These are phyloP conservation scores for Cataglyphis cursor DNA, from an alignment of 2,888 invertebrate species.

Conservation along the genomic window DNA sequence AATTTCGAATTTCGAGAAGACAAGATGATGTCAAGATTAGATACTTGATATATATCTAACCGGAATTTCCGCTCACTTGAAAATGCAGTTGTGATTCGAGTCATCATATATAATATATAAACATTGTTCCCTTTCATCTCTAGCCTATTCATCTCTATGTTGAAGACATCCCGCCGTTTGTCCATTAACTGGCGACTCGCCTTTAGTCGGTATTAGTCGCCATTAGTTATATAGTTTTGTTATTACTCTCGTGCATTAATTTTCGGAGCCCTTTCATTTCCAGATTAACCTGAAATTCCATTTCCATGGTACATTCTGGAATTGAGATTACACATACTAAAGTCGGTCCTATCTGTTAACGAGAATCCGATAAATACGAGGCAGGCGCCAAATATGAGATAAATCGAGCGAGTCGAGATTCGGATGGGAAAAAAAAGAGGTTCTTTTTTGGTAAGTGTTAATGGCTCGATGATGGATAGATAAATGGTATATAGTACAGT, in stretches of 20 bases:
- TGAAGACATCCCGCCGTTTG: conserved; percentile 32
- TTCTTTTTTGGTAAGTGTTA: background rate
- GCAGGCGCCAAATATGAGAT: background rate
- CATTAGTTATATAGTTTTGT: conserved; percentile 16
- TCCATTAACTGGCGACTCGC: conserved; percentile 13
- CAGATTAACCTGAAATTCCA: conserved; percentile 21
- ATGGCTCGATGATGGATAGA: background rate
- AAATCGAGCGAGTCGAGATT: background rate
- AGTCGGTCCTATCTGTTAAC: conserved; percentile 15
- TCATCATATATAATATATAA: background rate
- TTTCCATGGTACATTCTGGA: background rate
- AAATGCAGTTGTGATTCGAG: background rate
- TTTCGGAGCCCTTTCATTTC: conserved; percentile 24
- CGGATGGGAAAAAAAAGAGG: background rate
- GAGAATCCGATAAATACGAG: conserved; percentile 23
- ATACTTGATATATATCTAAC: too few species aligned
- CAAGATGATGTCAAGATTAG: too few species aligned
- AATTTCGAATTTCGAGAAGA: too few species aligned
- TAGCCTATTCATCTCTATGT: background rate
- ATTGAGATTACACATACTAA: background rate
- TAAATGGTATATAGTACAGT: background rate
- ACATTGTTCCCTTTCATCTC: background rate
- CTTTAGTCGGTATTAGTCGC: background rate
- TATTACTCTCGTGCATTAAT: conserved; percentile 34
- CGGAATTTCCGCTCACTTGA: background rate